A percentile compares a stretch with the other conserved stretches of the same genome.
Conservation (phyloP, 2,797 vertebrate genomes). For the Odontamblyopus rebecca region DNA sequence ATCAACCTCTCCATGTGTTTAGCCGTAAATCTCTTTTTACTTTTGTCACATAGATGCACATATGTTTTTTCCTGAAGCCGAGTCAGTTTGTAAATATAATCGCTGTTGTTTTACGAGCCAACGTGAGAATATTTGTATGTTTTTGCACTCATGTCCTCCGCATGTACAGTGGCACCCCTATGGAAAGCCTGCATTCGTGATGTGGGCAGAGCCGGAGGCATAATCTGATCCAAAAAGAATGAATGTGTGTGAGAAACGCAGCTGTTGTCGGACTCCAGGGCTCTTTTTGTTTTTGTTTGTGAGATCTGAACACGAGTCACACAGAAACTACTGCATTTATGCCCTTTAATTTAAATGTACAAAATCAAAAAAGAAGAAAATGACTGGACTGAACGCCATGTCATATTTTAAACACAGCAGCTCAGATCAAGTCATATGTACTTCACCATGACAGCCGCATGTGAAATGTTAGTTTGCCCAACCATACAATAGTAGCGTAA, state of each 20-base stretch:
- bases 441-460: too few species aligned
- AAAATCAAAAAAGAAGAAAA: neutral
- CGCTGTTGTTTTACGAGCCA: conserved; percentile 19
- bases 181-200: conserved; percentile 61
- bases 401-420: neutral
- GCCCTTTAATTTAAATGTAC: neutral
- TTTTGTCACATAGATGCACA: neutral
- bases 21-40: neutral
- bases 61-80: neutral
- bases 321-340: neutral
- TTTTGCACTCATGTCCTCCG: conserved; percentile 36
- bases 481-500: too few species aligned
- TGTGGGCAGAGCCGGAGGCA: conserved; percentile 43
- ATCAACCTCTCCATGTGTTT: neutral
- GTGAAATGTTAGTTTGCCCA: too few species aligned
- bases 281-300: conserved; percentile 31
- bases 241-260: conserved; percentile 57
- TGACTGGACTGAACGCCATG: neutral
- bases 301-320: conserved; percentile 20
- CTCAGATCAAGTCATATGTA: neutral
- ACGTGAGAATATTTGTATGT: conserved; percentile 39
- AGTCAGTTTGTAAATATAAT: neutral
- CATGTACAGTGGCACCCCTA: conserved; percentile 53
- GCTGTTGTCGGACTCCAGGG: conserved; percentile 34
- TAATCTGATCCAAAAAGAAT: conserved; percentile 54